Evolutionary conservation across 1,140 invertebrate genomes (phyloP), one percentile per base, ranked within the genome.

Genomic region (Diabrotica undecimpunctata): DNA sequence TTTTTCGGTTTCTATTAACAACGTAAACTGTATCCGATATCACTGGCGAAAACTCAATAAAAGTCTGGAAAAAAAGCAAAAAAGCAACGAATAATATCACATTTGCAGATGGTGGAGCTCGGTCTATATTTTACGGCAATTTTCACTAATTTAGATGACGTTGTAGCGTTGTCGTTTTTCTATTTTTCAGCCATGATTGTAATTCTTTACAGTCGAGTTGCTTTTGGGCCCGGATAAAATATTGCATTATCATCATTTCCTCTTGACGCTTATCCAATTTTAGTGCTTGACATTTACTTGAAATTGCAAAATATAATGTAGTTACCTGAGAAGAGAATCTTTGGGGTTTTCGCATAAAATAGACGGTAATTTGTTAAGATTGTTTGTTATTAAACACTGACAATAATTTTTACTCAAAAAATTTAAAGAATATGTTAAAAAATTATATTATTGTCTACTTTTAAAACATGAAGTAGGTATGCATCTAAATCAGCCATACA

Each of bases 131-230:
- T 77, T 76, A 71, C 71, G 75, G 66, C 75, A 77, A 75, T 77
- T 72, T 77, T 65, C 76, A 69, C 74, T 77, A 77, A 77, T 77
- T 77, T 76, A 73, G 71, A 77, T 77, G 70, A 70, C 73, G 76
- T 74, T 72, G 71, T 75, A 67, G 61, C 72, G 62, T 51, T 60
- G 41, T 60, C 68, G 73, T 74, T 76, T 74, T 75, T 76, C 75
- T 75, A 76, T 75, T 76, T 75, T 76, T 76, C 75, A 61, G 46
- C 53, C 70, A 69, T 75, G 74, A 76, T 75, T 76, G 75, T 77
- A 77, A 77, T 77, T 77, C 72, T 67, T 70, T 61, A 72, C 75
- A 75, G 75, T 69, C 70, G 73, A 70, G 51, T 66, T 71, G 60
- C 67, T 67, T 66, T 70, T 67, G 72, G 70, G 72, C 73, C 64